Conservation (phyloP, 2,113 vertebrate genomes). For the Neolamprologus modestus region DNA sequence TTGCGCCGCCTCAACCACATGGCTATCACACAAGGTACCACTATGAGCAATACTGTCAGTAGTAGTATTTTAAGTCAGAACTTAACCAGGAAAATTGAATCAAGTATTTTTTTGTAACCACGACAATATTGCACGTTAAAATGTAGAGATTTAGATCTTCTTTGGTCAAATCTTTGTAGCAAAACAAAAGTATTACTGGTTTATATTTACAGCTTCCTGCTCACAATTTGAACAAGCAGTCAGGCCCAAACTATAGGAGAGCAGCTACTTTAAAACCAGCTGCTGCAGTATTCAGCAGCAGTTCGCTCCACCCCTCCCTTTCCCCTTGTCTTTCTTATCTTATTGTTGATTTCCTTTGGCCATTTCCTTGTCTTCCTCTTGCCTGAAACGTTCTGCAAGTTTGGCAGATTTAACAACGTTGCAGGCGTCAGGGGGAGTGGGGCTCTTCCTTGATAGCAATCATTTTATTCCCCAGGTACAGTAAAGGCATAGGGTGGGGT, state of each 20-base stretch:
- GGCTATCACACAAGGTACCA: constrained; percentile 84
- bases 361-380: constrained; percentile 11
- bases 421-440: neutral
- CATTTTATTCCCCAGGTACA: neutral
- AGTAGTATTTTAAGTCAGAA: neutral
- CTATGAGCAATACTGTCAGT: neutral
- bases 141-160: neutral
- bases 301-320: neutral
- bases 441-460: neutral
- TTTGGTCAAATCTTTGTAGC: neutral
- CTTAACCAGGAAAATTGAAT: neutral
- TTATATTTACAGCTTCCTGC: neutral
- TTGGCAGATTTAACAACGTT: neutral
- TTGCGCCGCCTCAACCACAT: constrained; percentile 83
- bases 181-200: neutral
- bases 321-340: constrained; percentile 18
- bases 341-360: constrained; percentile 8
- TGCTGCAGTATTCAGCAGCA: neutral
- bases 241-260: neutral
- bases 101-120: neutral
- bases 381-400: neutral
- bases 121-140: neutral
- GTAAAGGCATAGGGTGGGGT: neutral
- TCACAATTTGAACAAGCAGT: too few relatives aligned
- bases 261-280: neutral